A percentile compares a stretch with the other conserved stretches of the same genome.
These are phyloP conservation scores for Agriopis leucophaearia DNA, from an alignment of 2,888 invertebrate species.

Conservation along the genomic window DNA sequence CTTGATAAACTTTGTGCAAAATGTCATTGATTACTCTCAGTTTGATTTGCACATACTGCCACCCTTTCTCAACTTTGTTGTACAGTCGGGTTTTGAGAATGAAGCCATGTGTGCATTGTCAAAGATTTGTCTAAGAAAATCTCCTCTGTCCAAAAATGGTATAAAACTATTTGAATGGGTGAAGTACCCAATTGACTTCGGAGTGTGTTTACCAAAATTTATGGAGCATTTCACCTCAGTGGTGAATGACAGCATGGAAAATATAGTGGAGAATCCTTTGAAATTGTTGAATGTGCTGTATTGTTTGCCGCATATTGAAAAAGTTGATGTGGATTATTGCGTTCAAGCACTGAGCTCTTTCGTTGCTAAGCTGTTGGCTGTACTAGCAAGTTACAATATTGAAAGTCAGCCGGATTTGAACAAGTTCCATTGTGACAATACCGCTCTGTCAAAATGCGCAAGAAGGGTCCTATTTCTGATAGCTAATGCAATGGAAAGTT, in stretches of 20 bases:
- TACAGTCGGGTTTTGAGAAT: conserved; percentile 82
- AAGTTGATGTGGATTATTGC: conserved; percentile 70
- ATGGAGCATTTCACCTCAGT: conserved; percentile 70
- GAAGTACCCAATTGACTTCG: conserved; percentile 88
- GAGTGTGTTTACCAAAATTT: conserved; percentile 68
- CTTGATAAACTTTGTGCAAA: conserved; percentile 88
- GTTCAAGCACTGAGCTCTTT: conserved; percentile 68
- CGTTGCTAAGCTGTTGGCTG: conserved; percentile 61
- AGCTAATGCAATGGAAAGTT: conserved; percentile 86
- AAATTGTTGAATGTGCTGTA: conserved; percentile 81
- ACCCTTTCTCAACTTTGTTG: conserved; percentile 87
- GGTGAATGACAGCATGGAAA: conserved; percentile 68
- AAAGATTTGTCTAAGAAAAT: conserved; percentile 89
- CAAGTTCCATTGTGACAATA: conserved; percentile 67
- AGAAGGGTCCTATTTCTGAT: conserved; percentile 85
- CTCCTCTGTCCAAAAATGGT: conserved; percentile 88
- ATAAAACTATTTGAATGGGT: conserved; percentile 88
- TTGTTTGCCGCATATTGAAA: conserved; percentile 86
- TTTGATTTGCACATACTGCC: conserved; percentile 92
- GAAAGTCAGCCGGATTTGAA: conserved; percentile 62
- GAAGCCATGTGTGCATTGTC: conserved; percentile 87
- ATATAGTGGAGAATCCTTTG: conserved; percentile 70
- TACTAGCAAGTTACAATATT: conserved; percentile 66
- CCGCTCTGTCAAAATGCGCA: conserved; percentile 63
- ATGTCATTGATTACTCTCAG: conserved; percentile 88